These are phyloP conservation scores for Prosapia bicincta DNA, from an alignment of 2,888 invertebrate species.

Conservation along the genomic window DNA sequence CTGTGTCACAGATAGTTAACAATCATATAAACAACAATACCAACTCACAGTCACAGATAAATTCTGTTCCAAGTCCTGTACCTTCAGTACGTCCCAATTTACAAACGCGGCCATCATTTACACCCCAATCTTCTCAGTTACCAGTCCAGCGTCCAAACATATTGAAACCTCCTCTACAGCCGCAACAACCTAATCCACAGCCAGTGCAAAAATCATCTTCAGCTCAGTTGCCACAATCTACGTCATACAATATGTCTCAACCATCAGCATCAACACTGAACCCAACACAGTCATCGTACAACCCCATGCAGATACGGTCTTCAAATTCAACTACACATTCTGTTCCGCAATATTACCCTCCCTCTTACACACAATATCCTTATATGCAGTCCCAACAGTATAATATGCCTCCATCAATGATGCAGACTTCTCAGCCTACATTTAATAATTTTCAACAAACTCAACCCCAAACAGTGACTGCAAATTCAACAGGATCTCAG, in stretches of 20 bases:
- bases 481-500: neutral
- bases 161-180: neutral
- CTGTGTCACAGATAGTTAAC: neutral
- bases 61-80: neutral
- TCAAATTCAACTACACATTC: neutral
- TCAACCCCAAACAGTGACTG: neutral
- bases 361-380: neutral
- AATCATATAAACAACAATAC: neutral
- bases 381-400: neutral
- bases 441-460: neutral
- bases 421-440: neutral
- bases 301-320: neutral
- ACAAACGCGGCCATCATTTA: neutral
- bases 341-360: neutral
- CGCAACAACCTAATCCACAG: neutral
- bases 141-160: neutral
- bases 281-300: neutral
- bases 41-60: neutral
- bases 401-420: neutral
- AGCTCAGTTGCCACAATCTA: too few relatives aligned
- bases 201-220: neutral
- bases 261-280: neutral
- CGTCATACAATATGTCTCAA: too few relatives aligned
- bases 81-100: neutral
- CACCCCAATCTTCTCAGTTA: neutral